Percentiles rank a stretch among this genome's conserved stretches.
phyloP scores from a whole-genome alignment of 2,888 invertebrate genomes.

The Pediacus dermestoides region DNA sequence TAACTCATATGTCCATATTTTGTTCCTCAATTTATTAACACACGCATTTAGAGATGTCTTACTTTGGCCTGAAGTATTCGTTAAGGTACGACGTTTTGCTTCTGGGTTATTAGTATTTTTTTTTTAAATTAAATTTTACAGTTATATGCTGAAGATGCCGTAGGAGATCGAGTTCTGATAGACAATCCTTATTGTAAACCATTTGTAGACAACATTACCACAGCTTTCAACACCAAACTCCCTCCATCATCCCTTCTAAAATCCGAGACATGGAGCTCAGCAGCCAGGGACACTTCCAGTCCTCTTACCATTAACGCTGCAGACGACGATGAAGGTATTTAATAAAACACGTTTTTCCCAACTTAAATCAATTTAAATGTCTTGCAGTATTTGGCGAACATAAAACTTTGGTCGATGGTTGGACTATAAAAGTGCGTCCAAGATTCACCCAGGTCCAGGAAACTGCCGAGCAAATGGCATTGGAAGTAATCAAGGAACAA shows the following conservation, averaged over 20 bases:
- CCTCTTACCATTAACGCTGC: conserved; percentile 51
- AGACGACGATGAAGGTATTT: conserved; percentile 58
- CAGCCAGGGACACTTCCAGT: conserved; percentile 50
- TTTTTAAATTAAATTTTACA: conserved; percentile 49
- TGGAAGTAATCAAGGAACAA: conserved; percentile 86
- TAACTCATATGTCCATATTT: conserved; percentile 74
- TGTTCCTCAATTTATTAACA: conserved; percentile 80
- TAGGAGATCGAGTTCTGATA: conserved; percentile 91
- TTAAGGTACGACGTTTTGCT: conserved; percentile 65
- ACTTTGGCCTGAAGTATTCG: conserved; percentile 89
- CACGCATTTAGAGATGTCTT: conserved; percentile 77
- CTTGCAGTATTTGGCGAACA: conserved; percentile 47
- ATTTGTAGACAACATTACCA: conserved; percentile 86
- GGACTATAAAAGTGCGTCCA: conserved; percentile 52
- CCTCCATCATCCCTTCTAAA: conserved; percentile 69
- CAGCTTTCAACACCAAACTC: conserved; percentile 76
- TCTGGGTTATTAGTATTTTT: no score
- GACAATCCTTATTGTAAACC: conserved; percentile 87
- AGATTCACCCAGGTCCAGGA: conserved; percentile 63
- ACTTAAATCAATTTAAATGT: neutral
- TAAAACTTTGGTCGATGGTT: conserved; percentile 46
- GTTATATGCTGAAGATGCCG: conserved; percentile 91
- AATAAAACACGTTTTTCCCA: neutral
- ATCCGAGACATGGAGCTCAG: conserved; percentile 57
- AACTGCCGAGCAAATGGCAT: conserved; percentile 72